Percentiles rank a stretch among this genome's conserved stretches.
These are phyloP conservation scores for Panulirus ornatus DNA, from an alignment of 1,140 invertebrate genomes.

Conservation along the genomic window DNA sequence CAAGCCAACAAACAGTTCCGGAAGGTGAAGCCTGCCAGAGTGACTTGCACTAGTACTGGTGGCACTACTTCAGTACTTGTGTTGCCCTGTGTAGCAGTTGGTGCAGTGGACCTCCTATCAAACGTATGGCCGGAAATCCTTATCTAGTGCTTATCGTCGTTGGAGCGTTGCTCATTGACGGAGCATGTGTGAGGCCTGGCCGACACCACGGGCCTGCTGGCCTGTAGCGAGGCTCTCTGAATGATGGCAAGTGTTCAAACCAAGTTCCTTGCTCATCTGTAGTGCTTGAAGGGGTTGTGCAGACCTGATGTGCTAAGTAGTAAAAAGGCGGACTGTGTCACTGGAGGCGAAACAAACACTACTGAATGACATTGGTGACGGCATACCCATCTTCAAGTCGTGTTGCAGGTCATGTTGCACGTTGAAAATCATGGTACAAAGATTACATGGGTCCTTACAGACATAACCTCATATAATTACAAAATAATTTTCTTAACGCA, in stretches of 20 bases:
- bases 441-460: no score
- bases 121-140: background rate
- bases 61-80: background rate
- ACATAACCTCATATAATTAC: no score
- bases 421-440: no score
- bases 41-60: background rate
- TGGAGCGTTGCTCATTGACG: background rate
- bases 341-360: background rate
- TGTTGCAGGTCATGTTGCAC: no score
- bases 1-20: background rate
- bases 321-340: no score
- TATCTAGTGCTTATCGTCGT: background rate
- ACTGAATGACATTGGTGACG: background rate
- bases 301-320: background rate
- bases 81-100: background rate
- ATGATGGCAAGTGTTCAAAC: background rate
- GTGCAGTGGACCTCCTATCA: background rate
- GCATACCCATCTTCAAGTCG: no score
- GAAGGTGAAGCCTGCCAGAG: background rate
- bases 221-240: background rate
- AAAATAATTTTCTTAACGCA: no score
- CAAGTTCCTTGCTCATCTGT: no score
- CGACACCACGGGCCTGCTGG: background rate
- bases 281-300: background rate
- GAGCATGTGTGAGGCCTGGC: background rate